A percentile compares a stretch with the other conserved stretches of the same genome.
These are phyloP conservation scores for Lycia hirtaria DNA, from an alignment of 2,888 invertebrate species.

Conservation along the genomic window DNA sequence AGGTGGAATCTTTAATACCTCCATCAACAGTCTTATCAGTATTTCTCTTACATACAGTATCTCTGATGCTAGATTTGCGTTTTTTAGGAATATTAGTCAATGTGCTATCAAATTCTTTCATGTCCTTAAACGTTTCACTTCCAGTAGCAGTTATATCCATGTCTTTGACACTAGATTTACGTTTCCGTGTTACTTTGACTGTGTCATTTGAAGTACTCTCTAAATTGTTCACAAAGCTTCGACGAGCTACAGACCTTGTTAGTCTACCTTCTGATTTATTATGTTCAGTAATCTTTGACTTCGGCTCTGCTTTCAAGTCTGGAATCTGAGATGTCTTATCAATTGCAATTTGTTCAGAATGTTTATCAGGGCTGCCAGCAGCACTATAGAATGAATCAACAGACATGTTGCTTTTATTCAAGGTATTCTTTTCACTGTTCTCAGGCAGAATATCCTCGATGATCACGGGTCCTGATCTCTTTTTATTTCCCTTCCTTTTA, in stretches of 20 bases:
- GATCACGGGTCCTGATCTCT: conserved; percentile 43
- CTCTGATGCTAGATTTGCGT: conserved; percentile 20
- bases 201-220: conserved; percentile 3
- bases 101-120: conserved; percentile 1
- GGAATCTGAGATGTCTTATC: conserved; percentile 3
- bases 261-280: conserved; percentile 26
- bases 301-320: conserved; percentile 3
- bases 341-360: conserved; percentile 14
- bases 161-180: conserved; percentile 28
- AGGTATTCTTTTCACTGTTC: conserved; percentile 2
- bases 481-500: conserved; percentile 55
- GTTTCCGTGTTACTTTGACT: conserved; percentile 15
- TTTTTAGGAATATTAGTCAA: conserved; percentile 9
- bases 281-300: conserved; percentile 3
- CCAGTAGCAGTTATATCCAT: background rate
- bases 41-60: background rate
- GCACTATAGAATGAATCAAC: conserved; percentile 74
- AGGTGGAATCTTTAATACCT: conserved; percentile 23
- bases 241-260: conserved; percentile 34
- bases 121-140: background rate
- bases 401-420: conserved; percentile 57
- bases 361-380: conserved; percentile 64
- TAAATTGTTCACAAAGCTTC: background rate
- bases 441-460: conserved; percentile 44
- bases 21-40: conserved; percentile 8